phyloP scores from a whole-genome alignment of 2,797 vertebrate genomes.

The Sebastes trivittatus region DNA sequence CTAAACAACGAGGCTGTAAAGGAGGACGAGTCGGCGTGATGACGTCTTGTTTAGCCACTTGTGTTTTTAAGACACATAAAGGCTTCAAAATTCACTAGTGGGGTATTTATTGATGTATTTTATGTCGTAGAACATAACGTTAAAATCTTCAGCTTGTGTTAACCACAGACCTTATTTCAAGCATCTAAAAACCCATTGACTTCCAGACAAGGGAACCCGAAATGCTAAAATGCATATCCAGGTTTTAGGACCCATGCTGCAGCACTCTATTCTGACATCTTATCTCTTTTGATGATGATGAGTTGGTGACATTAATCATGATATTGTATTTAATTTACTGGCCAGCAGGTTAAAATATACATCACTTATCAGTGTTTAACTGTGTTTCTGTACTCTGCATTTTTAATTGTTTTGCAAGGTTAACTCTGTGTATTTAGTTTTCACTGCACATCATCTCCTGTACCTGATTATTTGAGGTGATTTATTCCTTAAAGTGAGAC shows the following conservation, averaged over 20 bases:
- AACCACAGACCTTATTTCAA: too few relatives aligned
- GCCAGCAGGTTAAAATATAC: not conserved
- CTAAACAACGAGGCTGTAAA: too few relatives aligned
- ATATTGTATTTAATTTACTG: not conserved
- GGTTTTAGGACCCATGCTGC: not conserved
- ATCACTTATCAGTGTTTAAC: not conserved
- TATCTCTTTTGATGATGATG: not conserved
- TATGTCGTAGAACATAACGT: fast-evolving
- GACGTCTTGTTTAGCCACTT: too few relatives aligned
- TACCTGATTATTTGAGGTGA: not conserved
- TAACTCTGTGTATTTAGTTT: not conserved
- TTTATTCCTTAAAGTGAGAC: constrained; percentile 10
- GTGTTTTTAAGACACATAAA: too few relatives aligned
- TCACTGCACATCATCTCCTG: not conserved
- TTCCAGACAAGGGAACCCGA: fast-evolving
- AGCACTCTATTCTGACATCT: not conserved
- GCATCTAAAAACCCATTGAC: too few relatives aligned
- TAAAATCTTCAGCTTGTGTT: too few relatives aligned
- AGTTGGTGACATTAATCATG: not conserved
- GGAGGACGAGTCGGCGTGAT: too few relatives aligned
- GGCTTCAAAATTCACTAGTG: too few relatives aligned
- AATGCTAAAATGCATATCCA: too few relatives aligned
- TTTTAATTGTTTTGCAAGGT: not conserved
- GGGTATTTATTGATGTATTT: too few relatives aligned
- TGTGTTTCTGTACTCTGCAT: not conserved